Conservation (phyloP, 2,797 vertebrate genomes). For the Craterocephalus amniculus region DNA sequence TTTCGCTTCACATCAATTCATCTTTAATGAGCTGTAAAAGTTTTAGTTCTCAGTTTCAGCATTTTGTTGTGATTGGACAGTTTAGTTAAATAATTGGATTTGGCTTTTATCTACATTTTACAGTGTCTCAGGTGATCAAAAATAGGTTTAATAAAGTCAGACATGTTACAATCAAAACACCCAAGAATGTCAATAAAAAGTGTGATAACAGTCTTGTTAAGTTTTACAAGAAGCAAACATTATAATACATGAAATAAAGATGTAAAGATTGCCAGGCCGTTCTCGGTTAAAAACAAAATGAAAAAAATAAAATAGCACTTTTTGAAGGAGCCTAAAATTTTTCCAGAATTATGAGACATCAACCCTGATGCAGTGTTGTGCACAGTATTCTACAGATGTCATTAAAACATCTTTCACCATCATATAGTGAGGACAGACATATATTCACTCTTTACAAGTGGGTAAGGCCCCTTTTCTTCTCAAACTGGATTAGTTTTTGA, state of each 20-base stretch:
- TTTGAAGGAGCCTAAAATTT: neutral
- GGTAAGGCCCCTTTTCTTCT: neutral
- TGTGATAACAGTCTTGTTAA: neutral
- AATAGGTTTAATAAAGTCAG: neutral
- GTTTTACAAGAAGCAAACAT: slow-evolving; percentile 15
- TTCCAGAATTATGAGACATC: neutral
- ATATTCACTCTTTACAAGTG: neutral
- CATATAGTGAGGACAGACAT: neutral
- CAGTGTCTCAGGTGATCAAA: neutral
- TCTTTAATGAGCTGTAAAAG: neutral
- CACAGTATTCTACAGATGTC: neutral
- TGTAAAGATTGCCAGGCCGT: neutral
- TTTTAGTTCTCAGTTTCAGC: neutral
- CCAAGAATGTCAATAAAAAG: neutral
- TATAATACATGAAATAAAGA: slow-evolving; percentile 1
- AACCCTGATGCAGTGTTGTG: neutral
- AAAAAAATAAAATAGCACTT: neutral
- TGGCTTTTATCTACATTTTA: neutral
- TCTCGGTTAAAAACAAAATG: slow-evolving; percentile 3
- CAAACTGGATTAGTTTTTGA: neutral
- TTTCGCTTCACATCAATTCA: neutral
- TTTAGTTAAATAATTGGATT: neutral
- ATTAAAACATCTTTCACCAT: slow-evolving; percentile 12
- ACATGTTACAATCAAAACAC: neutral
- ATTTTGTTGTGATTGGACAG: neutral